Evolutionary conservation across 2,797 vertebrate genomes (phyloP).

Genomic region (Oreochromis grahami): DNA sequence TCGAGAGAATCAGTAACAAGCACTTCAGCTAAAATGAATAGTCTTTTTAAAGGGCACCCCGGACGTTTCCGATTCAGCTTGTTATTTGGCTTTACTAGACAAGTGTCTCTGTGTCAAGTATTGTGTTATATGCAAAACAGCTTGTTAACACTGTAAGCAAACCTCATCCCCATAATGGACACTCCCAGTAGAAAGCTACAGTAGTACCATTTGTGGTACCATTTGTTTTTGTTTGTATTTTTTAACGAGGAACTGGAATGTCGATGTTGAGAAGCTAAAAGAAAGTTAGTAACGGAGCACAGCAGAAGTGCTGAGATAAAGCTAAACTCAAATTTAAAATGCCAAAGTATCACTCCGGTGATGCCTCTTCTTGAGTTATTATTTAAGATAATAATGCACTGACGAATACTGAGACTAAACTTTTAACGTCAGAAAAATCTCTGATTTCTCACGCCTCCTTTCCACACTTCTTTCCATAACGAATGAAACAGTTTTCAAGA

Average conservation of each 20-base stretch:
- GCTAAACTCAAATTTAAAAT: not conserved
- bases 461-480: not conserved
- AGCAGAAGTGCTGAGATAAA: not conserved
- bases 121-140: not conserved
- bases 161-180: not conserved
- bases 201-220: not conserved
- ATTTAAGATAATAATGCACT: not conserved
- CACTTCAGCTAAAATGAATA: not conserved
- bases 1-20: not conserved
- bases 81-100: not conserved
- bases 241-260: not conserved
- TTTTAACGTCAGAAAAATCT: not conserved
- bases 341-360: not conserved
- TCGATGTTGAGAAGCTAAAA: not conserved
- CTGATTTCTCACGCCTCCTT: accelerated
- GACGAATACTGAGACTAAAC: not conserved
- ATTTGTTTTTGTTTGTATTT: not conserved
- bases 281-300: not conserved
- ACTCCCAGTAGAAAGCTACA: not conserved
- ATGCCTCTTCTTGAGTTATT: not conserved
- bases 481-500: constrained; percentile 9
- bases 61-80: not conserved
- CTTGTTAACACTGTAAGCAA: not conserved
- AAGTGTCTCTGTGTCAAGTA: not conserved
- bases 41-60: not conserved